Base-by-base conservation (phyloP, 2,113 vertebrate species). In the Chitala chitala region DNA sequence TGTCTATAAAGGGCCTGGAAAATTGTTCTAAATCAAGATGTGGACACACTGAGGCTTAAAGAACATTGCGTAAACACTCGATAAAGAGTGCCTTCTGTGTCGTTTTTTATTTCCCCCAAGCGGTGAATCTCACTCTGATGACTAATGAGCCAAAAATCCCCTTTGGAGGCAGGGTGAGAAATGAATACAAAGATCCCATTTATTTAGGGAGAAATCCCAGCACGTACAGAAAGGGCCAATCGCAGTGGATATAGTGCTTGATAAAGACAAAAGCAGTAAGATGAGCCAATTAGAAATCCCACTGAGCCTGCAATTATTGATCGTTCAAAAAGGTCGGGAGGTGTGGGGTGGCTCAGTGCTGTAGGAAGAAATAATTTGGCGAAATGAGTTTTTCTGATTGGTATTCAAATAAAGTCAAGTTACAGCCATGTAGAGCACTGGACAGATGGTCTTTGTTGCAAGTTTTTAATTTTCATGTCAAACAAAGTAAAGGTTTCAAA, bases 281-380 rank as follows among this genome's bases (percentile, higher is more conserved):
- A 66, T 65, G 59, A 66, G 55, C 63, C 61, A 74, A 66, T 74
- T 68, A 29, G 36, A 74, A 74, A 56, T 55, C 73, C 73, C 24
- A 7, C 53, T 54, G 22, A 63, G 54, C 40, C 38, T n/a, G 48
- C 33, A 68, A 65, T 42, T 63, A 61, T 33, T 33, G n/a, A 55
- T 9, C 51, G 20, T 26, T 71, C 5, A 20, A 12, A 20, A 8
- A 51, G 20, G 48, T 29, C 29, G 40, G 40, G 38, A 40, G 61
- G 54, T 8, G 58, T 42, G 42, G 24, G 29, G 17, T 36, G 22
- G 33, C 26, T 26, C n/a, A n/a, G n/a, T n/a, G n/a, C n/a, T 50
- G 56, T 75, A 69, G 38, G 63, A 84, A 77, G 10, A 73, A 82
- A 80, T 78, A 69, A 79, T 79, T 69, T 71, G 72, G 69, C 71